These are phyloP conservation scores for Endotricha flammealis DNA, from an alignment of 2,888 invertebrate genomes.

Conservation along the genomic window DNA sequence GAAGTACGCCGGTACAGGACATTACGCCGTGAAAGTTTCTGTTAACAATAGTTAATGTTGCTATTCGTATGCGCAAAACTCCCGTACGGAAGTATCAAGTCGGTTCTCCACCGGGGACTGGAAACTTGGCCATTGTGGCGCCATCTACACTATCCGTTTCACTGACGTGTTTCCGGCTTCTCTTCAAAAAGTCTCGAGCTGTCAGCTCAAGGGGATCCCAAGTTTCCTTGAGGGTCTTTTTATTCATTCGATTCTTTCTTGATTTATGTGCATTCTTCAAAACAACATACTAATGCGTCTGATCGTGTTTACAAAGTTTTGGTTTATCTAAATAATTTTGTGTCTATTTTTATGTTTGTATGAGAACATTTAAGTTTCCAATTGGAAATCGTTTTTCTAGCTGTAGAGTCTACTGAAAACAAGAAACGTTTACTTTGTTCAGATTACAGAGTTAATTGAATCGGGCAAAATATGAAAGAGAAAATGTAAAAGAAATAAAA, in stretches of 20 bases:
- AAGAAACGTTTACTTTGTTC: too few species aligned
- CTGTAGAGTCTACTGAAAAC: too few species aligned
- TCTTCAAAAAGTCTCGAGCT: constrained; percentile 72
- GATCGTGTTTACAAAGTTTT: too few species aligned
- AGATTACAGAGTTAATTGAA: too few species aligned
- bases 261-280: constrained; percentile 56
- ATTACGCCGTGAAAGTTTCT: constrained; percentile 69
- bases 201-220: constrained; percentile 65
- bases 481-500: too few species aligned
- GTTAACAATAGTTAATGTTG: constrained; percentile 73
- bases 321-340: too few species aligned
- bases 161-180: constrained; percentile 72
- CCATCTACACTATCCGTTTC: constrained; percentile 69
- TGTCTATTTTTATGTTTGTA: too few species aligned
- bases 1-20: constrained; percentile 57
- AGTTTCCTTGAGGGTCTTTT: constrained; percentile 70
- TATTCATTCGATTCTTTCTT: constrained; percentile 50
- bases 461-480: too few species aligned
- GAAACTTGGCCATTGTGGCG: constrained; percentile 67
- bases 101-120: constrained; percentile 41
- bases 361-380: too few species aligned
- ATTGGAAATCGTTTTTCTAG: too few species aligned
- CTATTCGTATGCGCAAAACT: constrained; percentile 72
- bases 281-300: constrained; percentile 22
- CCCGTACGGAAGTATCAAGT: constrained; percentile 57